phyloP scores from a whole-genome alignment of 1,140 invertebrate species.

The Cydia fagiglandana region DNA sequence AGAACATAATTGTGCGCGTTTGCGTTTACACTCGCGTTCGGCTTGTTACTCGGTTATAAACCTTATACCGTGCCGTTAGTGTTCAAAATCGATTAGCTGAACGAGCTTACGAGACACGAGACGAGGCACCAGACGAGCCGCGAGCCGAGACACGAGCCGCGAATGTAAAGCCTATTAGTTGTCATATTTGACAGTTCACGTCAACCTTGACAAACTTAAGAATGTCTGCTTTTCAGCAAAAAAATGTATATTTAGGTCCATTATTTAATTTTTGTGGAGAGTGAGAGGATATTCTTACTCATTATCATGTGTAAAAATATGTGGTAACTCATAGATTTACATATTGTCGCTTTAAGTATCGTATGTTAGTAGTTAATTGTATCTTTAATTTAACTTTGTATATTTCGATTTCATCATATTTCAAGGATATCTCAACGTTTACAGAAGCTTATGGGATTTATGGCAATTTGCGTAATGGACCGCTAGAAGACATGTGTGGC shows the following conservation, averaged over 20 bases:
- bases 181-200: too few relatives aligned
- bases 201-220: too few relatives aligned
- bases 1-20: too few relatives aligned
- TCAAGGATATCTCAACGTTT: not conserved
- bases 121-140: too few relatives aligned
- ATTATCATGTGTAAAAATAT: not conserved
- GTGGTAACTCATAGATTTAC: not conserved
- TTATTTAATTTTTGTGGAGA: not conserved
- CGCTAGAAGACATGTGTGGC: not conserved
- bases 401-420: not conserved
- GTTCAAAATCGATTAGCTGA: too few relatives aligned
- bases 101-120: too few relatives aligned
- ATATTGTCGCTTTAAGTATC: not conserved
- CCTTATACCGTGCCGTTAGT: too few relatives aligned
- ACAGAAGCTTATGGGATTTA: not conserved
- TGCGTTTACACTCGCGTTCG: too few relatives aligned
- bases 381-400: not conserved
- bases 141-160: too few relatives aligned
- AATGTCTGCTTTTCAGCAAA: not conserved
- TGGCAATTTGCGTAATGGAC: not conserved
- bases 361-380: not conserved
- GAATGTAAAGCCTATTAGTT: too few relatives aligned
- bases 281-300: not conserved
- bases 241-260: conserved; percentile 1
- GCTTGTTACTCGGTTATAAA: too few relatives aligned